Base-by-base conservation (phyloP, 2,888 invertebrate genomes). In the Parthenolecanium corni region DNA sequence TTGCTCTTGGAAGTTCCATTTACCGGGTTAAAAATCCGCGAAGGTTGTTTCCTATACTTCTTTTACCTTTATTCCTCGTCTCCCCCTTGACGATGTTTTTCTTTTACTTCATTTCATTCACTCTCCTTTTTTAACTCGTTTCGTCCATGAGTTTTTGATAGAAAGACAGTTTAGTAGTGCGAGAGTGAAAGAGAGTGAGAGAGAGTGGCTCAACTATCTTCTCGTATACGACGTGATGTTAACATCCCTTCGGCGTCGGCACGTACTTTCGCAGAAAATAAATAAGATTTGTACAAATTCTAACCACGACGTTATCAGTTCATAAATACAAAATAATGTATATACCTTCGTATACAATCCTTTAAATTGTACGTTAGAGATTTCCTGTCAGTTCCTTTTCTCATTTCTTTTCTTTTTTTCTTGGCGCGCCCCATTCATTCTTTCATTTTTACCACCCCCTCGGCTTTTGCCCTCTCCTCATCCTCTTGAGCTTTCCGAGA, bases 251-350 rank as follows among this genome's bases (percentile, higher is more conserved):
- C 46, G 31, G 49, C 58, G 58, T 58, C 58, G 58, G 58, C 58
- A 58, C 58, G 58, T 58, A 58, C 58, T 58, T 58, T 36, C 49
- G 38, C 47, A 58, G 58, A 58, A 58, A 58, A 58, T 58, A 58
- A 58, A 58, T 58, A 58, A 58, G 58, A 58, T 58, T 58, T 58
- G 58, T 58, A 58, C 58, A 58, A 58, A 58, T 58, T 58, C 58
- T 58, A 58, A 58, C 58, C 58, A 58, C 58, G 58, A 58, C 58
- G 58, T 58, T 58, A 58, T 58, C 58, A 58, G 58, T 58, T 58
- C 58, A 58, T 58, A 58, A 58, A 58, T 58, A 58, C 58, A 49
- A 58, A 58, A 58, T 58, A 58, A 58, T 58, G 58, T 58, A 58
- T 58, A 58, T 58, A 58, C 58, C 58, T 58, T 58, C 58, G 58